Evolutionary conservation across 2,797 vertebrate species (phyloP).

Genomic region (Galago senegalensis): DNA sequence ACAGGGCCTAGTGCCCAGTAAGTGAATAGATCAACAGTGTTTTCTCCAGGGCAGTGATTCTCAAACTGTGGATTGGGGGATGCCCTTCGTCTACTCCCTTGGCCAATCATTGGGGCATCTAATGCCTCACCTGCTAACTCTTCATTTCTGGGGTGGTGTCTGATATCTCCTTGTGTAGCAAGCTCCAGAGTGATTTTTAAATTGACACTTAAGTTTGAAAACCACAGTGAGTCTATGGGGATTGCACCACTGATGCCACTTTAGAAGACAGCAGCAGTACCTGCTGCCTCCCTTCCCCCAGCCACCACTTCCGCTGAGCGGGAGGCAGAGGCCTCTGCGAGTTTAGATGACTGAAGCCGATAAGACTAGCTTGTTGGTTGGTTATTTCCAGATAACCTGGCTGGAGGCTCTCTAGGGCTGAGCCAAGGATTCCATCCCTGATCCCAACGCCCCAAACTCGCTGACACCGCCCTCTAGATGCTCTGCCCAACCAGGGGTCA

Average conservation of each 20-base stretch:
- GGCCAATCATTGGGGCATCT: not conserved
- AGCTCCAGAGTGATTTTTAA: not conserved
- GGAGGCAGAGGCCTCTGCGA: constrained; percentile 75
- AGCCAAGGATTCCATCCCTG: not conserved
- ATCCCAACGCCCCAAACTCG: not conserved
- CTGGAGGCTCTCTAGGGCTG: not conserved
- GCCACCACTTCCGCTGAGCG: constrained; percentile 78
- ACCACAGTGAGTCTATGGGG: not conserved
- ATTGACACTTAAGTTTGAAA: constrained; percentile 54
- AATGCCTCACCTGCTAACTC: not conserved
- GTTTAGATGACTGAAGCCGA: constrained; percentile 59
- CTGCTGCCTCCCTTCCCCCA: constrained; percentile 79
- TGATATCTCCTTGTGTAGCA: not conserved
- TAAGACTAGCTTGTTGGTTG: not conserved
- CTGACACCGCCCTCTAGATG: not conserved
- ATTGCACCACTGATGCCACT: constrained; percentile 66
- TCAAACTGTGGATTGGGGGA: not conserved
- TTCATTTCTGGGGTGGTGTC: not conserved
- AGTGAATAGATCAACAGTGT: not conserved
- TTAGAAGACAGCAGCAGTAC: constrained; percentile 47
- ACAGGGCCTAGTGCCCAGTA: not conserved
- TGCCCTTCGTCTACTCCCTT: not conserved
- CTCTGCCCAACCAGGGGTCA: not conserved
- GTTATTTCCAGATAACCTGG: not conserved
- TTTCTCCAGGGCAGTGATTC: not conserved